Percentiles rank a stretch among this genome's conserved stretches.
Evolutionary conservation across 2,113 vertebrate genomes (phyloP).

Genomic region (Baryphthengus martii): DNA sequence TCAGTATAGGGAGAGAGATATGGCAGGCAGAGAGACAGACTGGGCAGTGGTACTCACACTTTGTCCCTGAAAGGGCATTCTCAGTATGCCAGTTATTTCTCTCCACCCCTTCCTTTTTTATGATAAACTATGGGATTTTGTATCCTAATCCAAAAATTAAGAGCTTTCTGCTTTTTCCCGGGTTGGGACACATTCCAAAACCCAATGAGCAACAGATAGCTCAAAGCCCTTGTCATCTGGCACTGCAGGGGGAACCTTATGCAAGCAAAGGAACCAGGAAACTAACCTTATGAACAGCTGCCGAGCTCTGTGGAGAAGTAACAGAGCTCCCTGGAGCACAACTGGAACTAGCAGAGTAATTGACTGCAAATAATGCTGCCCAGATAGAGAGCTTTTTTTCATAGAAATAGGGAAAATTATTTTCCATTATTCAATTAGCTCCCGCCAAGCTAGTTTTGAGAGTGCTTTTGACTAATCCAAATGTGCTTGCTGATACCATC

Average conservation of each 20-base stretch:
- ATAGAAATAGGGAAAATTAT: background rate
- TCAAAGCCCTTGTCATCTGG: background rate
- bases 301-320: background rate
- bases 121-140: background rate
- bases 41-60: background rate
- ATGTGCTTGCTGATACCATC: background rate
- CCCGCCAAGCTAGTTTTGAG: background rate
- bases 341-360: background rate
- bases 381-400: background rate
- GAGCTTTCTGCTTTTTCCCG: background rate
- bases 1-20: too few relatives aligned
- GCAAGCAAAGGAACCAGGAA: background rate
- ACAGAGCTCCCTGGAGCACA: background rate
- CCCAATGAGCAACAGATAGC: background rate
- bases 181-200: background rate
- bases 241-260: background rate
- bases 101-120: background rate
- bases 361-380: background rate
- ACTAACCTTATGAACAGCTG: background rate
- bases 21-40: too few relatives aligned
- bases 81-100: background rate
- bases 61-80: background rate
- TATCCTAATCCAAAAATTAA: background rate
- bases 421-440: background rate
- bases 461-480: background rate